phyloP scores from a whole-genome alignment of 2,797 vertebrate genomes.

The Glossophaga mutica region DNA sequence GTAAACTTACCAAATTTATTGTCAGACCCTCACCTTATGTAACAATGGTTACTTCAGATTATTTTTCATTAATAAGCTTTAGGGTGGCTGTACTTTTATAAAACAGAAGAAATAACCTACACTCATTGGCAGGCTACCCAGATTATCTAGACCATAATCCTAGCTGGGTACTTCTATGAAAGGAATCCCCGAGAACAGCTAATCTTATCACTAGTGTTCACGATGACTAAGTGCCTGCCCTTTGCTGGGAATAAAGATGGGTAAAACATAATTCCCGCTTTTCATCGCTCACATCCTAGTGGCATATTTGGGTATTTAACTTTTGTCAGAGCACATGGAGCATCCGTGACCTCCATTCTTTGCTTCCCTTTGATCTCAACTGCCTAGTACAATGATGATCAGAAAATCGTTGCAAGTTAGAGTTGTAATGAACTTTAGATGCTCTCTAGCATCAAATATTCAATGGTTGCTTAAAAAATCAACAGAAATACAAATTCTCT shows the following conservation, averaged over 20 bases:
- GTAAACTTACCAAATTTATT: not conserved
- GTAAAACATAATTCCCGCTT: not conserved
- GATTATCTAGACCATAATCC: not conserved
- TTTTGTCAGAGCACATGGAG: constrained; percentile 8
- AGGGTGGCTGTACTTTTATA: not conserved
- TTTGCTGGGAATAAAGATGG: constrained; percentile 3
- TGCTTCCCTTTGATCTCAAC: not conserved
- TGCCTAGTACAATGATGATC: not conserved
- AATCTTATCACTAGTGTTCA: not conserved
- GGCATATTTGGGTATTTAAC: not conserved
- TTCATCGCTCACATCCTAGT: not conserved
- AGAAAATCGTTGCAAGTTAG: not conserved
- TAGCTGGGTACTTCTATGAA: not conserved
- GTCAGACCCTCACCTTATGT: not conserved
- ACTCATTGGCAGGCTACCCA: not conserved
- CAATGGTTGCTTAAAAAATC: not conserved
- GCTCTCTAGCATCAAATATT: constrained; percentile 9
- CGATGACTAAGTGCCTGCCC: not conserved
- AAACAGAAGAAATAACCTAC: constrained; percentile 1
- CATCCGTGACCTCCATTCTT: not conserved
- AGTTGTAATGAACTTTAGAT: not conserved
- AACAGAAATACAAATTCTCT: constrained; percentile 39
- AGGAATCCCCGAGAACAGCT: not conserved
- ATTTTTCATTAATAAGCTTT: constrained; percentile 18
- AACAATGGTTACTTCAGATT: constrained; percentile 10